Base-by-base conservation (phyloP, 2,113 vertebrate species). In the Sinocyclocheilus grahami region DNA sequence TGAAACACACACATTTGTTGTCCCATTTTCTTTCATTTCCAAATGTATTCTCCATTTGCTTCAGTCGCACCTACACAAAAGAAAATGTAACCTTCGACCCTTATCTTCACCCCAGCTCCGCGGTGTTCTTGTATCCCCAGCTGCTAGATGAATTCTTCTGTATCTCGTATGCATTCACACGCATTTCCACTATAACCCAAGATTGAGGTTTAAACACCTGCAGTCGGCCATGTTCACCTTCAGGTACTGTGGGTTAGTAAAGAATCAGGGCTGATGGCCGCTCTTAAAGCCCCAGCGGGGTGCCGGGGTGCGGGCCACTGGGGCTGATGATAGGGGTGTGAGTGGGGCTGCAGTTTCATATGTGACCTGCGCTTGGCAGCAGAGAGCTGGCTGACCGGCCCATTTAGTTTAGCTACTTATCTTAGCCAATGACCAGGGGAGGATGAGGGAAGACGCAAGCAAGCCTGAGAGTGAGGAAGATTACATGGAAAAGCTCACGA, bases 331-430 rank as follows among this genome's bases (percentile, higher is more conserved):
- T 89, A 88, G 89, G 83, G 87, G 18, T 20, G 55, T 60, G 7
- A 60, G 18, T 60, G 18, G 55, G 55, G 55, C 27, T 93, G 93
- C 39, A 94, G 88, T 94, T 86, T 65, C 65, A 79, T 65, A 83
- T 60, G 71, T 88, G 14, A 88, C 93, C 95, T 94, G 92, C 87
- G 91, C 89, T 94, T 88, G 94, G 92, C 93, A 94, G 94, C 91
- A 93, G 92, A 94, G 94, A 95, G 94, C 75, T 91, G 92, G 91
- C 24, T 91, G 92, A 93, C 89, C 87, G 88, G 87, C 91, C 89
- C 87, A 33, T 92, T 94, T 92, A 92, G 89, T 85, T 90, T 91
- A 90, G 90, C 91, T 92, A 92, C 90, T 91, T 83, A 88, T 93
- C 92, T 93, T 91, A 58, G 72, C 76, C 91, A 81, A 72, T 89